Evolutionary conservation across 2,888 invertebrate genomes (phyloP).

Genomic region (Leucoptera coffeella): DNA sequence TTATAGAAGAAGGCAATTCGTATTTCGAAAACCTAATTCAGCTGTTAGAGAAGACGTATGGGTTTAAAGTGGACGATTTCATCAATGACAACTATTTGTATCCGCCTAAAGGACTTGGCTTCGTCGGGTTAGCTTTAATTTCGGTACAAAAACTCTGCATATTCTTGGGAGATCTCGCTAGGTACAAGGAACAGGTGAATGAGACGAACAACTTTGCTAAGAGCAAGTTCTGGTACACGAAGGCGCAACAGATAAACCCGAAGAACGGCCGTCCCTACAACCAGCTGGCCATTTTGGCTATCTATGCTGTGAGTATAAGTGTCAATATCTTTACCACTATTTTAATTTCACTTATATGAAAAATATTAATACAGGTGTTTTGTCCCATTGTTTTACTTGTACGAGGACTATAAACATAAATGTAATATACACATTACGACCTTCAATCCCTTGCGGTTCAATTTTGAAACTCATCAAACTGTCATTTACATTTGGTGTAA

Average conservation of each 20-base stretch:
- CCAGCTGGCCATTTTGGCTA: conserved; percentile 86
- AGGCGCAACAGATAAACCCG: conserved; percentile 89
- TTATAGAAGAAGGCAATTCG: conserved; percentile 73
- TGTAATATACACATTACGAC: too few species aligned
- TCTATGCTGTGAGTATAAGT: conserved; percentile 65
- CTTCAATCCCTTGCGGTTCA: too few species aligned
- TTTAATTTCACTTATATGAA: too few species aligned
- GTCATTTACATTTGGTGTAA: too few species aligned
- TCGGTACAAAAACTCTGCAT: conserved; percentile 84
- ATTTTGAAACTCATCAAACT: too few species aligned
- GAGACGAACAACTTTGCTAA: conserved; percentile 74
- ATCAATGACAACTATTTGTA: conserved; percentile 52
- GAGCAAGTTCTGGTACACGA: conserved; percentile 78
- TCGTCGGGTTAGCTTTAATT: conserved; percentile 69
- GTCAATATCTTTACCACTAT: too few species aligned
- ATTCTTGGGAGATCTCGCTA: conserved; percentile 85
- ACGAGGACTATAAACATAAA: too few species aligned
- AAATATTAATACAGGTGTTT: too few species aligned
- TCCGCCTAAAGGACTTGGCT: conserved; percentile 59
- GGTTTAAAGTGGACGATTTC: conserved; percentile 62
- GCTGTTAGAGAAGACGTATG: conserved; percentile 67
- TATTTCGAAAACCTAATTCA: conserved; percentile 74
- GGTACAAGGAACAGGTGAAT: conserved; percentile 83
- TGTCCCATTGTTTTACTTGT: too few species aligned
- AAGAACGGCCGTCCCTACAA: conserved; percentile 94